phyloP scores from a whole-genome alignment of 2,113 vertebrate genomes.

The Otolemur garnettii region DNA sequence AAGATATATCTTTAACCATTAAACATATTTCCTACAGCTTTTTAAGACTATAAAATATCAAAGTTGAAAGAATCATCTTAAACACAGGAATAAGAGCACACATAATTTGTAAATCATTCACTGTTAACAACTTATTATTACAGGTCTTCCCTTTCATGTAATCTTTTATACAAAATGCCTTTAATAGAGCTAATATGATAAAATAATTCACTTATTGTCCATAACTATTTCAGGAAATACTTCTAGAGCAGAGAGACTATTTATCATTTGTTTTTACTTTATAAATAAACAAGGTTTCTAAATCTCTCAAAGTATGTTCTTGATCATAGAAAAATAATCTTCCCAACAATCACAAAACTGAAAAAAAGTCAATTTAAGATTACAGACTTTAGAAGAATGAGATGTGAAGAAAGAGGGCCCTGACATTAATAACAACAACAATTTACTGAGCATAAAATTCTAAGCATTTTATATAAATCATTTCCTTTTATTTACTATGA shows the following conservation, averaged over 20 bases:
- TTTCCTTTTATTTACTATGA: slow-evolving; percentile 10
- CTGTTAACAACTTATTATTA: slow-evolving; percentile 14
- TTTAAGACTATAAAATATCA: slow-evolving; percentile 51
- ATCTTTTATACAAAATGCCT: slow-evolving; percentile 7
- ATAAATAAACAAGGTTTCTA: slow-evolving; percentile 47
- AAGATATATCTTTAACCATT: slow-evolving; percentile 67
- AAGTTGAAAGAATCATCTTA: slow-evolving; percentile 60
- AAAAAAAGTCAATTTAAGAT: slow-evolving; percentile 56
- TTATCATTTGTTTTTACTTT: slow-evolving; percentile 36
- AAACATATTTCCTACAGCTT: slow-evolving; percentile 44
- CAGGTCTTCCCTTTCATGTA: slow-evolving; percentile 8
- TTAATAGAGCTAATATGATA: slow-evolving; percentile 33
- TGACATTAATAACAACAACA: neutral
- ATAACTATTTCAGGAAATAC: slow-evolving; percentile 62
- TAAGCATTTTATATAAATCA: neutral
- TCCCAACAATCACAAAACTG: neutral
- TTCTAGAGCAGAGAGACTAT: neutral
- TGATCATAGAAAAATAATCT: slow-evolving; percentile 19
- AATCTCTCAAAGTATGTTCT: slow-evolving; percentile 42
- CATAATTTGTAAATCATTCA: slow-evolving; percentile 6
- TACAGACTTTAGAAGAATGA: slow-evolving; percentile 29
- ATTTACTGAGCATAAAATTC: slow-evolving; percentile 6
- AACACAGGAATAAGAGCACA: slow-evolving; percentile 32
- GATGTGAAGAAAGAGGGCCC: neutral
- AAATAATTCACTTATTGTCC: slow-evolving; percentile 41